Base-by-base conservation (phyloP, 2,797 vertebrate species). In the Eospalax fontanierii region DNA sequence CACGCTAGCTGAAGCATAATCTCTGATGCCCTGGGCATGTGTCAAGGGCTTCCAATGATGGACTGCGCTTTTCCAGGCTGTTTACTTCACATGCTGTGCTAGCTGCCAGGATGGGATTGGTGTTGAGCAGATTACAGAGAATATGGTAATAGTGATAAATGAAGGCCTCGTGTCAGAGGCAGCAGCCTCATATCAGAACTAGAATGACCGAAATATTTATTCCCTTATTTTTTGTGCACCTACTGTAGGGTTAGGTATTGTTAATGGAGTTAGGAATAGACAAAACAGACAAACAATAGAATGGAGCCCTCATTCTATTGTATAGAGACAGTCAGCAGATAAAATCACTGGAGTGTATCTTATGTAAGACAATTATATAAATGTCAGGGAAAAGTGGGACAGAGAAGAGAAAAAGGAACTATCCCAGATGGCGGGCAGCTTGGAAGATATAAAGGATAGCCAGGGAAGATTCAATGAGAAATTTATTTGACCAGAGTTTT, bases 311-410 rank as follows among this genome's bases (percentile, higher is more conserved):
- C 35, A 70, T 40, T 59, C 16, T 94, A 28, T 19, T 54, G 59
- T 71, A 38, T n/a, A 90, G 70, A 94, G 30, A 28, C 14, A 63
- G 79, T n/a, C 22, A 57, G 82, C 68, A 92, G 66, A 87, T 38
- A 50, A 92, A 96, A 43, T 2, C 16, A 76, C 28, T 68, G 70
- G 26, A 75, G 26, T 54, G 12, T 9, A 46, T 70, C 46, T 63
- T 86, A 9, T 59, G 33, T 50, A 18, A 79, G 74, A 88, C 54
- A 57, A 16, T 46, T 50, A 89, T 35, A 18, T 18, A 35, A 4
- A 91, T 43, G 73, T 28, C 71, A 81, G 50, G 85, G 38, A 54
- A 74, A 89, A 95, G 73, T 22, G 43, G 59, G 26, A 0, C 63
- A 73, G 43, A 73, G 2, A 28, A 84, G 26, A 28, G 28, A 33